phyloP scores from a whole-genome alignment of 23 tunicate genomes.

The Trididemnum clinides region DNA sequence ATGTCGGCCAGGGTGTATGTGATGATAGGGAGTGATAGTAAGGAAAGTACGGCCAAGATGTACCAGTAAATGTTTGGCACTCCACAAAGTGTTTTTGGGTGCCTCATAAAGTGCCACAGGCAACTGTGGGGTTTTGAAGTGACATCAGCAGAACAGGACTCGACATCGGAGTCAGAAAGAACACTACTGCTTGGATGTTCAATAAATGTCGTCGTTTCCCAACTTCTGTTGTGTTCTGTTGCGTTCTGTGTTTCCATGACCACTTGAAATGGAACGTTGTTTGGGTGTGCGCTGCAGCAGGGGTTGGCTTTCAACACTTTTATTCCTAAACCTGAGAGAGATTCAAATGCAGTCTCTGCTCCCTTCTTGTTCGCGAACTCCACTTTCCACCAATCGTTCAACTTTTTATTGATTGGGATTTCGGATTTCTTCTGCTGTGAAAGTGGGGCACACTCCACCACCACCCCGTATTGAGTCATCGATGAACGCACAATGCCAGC shows the following conservation, averaged over 20 bases:
- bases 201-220: too few species aligned
- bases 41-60: conserved; percentile 46
- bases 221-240: too few species aligned
- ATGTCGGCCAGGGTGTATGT: conserved; percentile 56
- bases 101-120: conserved; percentile 52
- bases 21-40: conserved; percentile 59
- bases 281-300: neutral
- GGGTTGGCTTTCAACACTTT: conserved; percentile 1
- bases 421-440: neutral
- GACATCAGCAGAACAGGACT: too few species aligned
- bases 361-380: conserved; percentile 43
- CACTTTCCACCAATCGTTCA: conserved; percentile 24
- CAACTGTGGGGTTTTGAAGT: conserved; percentile 16
- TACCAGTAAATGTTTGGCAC: conserved; percentile 68
- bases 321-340: conserved; percentile 40
- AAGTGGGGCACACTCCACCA: neutral
- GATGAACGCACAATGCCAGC: too few species aligned
- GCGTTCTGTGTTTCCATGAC: too few species aligned
- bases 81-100: conserved; percentile 72
- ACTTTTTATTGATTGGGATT: neutral
- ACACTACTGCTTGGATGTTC: too few species aligned
- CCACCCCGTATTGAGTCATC: conserved; percentile 78
- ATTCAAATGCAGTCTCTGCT: conserved; percentile 36
- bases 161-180: too few species aligned
- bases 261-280: too few species aligned